Percentiles rank a stretch among this genome's conserved stretches.
Conservation (phyloP, 2,797 vertebrate species). For the Discoglossus pictus region DNA sequence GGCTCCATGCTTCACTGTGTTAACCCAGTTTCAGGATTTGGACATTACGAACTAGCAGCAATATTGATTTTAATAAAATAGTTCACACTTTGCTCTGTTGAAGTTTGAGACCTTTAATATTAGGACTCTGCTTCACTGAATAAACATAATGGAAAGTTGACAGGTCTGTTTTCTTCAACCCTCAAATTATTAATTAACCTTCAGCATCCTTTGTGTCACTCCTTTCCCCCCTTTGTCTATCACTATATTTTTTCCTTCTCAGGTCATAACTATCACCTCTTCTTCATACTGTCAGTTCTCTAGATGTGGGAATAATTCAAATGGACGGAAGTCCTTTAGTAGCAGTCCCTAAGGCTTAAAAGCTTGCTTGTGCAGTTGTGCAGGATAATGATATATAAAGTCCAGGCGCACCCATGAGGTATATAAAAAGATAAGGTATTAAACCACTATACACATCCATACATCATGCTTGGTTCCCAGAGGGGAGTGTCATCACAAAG, state of each 20-base stretch:
- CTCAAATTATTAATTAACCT: constrained; percentile 19
- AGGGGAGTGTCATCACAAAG: constrained; percentile 11
- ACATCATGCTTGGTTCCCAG: constrained; percentile 23
- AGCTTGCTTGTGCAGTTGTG: constrained; percentile 17
- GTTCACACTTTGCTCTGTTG: too few species aligned
- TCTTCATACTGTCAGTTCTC: constrained; percentile 19
- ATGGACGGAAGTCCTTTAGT: constrained; percentile 16
- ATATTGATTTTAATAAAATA: too few species aligned
- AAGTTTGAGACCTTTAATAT: too few species aligned
- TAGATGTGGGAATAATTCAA: constrained; percentile 28
- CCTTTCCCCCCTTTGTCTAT: constrained; percentile 17
- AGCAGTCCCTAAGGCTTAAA: constrained; percentile 24
- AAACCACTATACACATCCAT: constrained; percentile 24
- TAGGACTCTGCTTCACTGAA: too few species aligned
- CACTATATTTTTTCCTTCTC: constrained; percentile 16
- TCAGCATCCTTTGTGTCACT: constrained; percentile 7
- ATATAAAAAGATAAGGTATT: constrained; percentile 26
- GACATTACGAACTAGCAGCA: too few species aligned
- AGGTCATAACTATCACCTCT: not conserved
- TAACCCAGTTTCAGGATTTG: too few species aligned
- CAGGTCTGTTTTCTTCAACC: too few species aligned
- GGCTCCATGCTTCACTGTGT: too few species aligned
- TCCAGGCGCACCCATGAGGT: constrained; percentile 34
- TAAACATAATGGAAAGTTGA: too few species aligned
- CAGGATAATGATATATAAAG: constrained; percentile 26